Percentiles rank a stretch among this genome's conserved stretches.
Conservation (phyloP, 2,888 invertebrate species). For the Epiblema foenella region DNA sequence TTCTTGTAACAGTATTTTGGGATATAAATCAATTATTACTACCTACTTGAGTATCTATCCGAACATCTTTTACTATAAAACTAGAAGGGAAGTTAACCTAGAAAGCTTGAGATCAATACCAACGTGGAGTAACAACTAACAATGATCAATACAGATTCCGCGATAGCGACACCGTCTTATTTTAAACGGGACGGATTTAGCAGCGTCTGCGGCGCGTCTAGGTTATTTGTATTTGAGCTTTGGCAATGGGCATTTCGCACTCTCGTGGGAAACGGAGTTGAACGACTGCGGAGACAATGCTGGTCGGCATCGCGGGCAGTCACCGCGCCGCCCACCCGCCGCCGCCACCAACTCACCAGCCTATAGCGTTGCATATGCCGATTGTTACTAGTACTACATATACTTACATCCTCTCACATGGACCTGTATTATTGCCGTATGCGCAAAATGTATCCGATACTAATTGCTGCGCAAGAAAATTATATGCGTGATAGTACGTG, state of each 20-base stretch:
- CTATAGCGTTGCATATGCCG: conserved; percentile 45
- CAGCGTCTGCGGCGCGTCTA: conserved; percentile 82
- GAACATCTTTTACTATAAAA: conserved; percentile 13
- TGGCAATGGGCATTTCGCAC: conserved; percentile 80
- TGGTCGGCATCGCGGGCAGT: conserved; percentile 65
- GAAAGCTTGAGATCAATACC: conserved; percentile 47
- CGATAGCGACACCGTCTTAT: conserved; percentile 60
- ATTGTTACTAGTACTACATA: conserved; percentile 37
- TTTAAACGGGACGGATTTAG: conserved; percentile 76
- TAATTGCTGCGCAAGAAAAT: too few species aligned
- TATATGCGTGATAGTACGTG: background rate
- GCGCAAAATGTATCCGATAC: background rate
- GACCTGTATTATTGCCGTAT: conserved; percentile 7
- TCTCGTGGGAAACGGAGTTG: conserved; percentile 84
- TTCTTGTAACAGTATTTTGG: conserved; percentile 27
- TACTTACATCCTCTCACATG: conserved; percentile 6
- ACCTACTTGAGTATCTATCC: conserved; percentile 4
- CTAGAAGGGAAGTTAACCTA: conserved; percentile 29
- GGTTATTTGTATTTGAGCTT: conserved; percentile 81
- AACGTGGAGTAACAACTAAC: conserved; percentile 47
- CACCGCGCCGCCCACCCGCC: conserved; percentile 51
- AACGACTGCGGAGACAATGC: conserved; percentile 84
- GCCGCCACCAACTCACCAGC: conserved; percentile 41
- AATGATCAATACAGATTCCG: conserved; percentile 55
- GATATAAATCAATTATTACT: conserved; percentile 22